Evolutionary conservation across 2,113 vertebrate species (phyloP).

Genomic region (Coptodon rendalli): DNA sequence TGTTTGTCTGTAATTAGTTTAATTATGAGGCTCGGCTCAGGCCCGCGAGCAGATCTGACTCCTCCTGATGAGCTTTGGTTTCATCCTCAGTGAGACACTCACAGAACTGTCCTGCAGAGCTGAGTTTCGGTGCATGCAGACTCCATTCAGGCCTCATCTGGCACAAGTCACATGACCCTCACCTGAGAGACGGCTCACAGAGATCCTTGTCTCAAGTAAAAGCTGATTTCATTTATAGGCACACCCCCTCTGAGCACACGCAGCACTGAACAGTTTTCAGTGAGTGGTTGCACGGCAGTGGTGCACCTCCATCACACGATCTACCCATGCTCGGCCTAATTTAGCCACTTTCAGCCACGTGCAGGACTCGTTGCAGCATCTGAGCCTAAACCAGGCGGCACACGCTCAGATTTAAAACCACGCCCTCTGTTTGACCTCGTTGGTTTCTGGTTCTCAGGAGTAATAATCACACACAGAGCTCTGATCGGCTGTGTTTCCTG

Average conservation of each 20-base stretch:
- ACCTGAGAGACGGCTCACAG: background rate
- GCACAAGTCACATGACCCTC: background rate
- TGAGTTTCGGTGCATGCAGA: fast-evolving
- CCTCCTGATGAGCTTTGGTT: background rate
- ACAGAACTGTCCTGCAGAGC: background rate
- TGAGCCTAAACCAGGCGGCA: background rate
- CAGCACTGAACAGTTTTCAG: background rate
- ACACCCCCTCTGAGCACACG: background rate
- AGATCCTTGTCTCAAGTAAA: background rate
- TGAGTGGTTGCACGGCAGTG: background rate
- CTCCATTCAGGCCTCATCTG: background rate
- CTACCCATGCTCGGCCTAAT: background rate
- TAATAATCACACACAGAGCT: background rate
- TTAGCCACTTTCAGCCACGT: background rate
- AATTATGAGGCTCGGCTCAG: background rate
- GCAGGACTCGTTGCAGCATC: background rate
- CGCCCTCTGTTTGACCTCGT: background rate
- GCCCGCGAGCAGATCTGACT: background rate
- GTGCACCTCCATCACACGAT: background rate
- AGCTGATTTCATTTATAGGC: background rate
- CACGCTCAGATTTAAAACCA: background rate
- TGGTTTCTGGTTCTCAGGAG: background rate
- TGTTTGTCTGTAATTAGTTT: background rate
- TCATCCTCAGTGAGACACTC: background rate
- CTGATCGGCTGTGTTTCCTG: background rate